phyloP scores from a whole-genome alignment of 2,888 invertebrate species.

The Acleris laterana region DNA sequence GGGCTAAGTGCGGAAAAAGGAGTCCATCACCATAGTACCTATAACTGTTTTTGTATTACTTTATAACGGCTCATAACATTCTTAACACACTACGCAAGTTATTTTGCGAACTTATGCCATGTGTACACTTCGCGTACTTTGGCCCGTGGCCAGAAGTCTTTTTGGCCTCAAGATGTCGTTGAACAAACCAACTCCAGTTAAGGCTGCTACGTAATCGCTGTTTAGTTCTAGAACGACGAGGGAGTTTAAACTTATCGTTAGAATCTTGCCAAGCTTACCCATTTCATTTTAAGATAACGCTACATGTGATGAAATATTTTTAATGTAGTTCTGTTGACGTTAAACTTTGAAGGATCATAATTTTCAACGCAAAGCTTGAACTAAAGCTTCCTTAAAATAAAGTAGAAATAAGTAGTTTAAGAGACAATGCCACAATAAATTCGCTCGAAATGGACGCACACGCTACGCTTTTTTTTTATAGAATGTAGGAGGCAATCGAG shows the following conservation, averaged over 20 bases:
- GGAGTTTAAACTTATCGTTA: conserved; percentile 17
- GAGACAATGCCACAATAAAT: no score
- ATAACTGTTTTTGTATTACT: no score
- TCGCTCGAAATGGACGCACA: no score
- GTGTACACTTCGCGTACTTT: conserved; percentile 65
- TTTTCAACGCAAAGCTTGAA: no score
- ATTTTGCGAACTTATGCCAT: conserved; percentile 45
- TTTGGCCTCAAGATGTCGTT: conserved; percentile 77
- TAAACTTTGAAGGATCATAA: no score
- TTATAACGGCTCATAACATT: not conserved
- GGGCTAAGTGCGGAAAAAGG: no score
- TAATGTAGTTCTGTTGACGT: no score
- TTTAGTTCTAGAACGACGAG: conserved; percentile 11
- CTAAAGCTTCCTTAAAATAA: no score
- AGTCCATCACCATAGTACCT: no score
- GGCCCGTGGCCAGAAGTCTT: conserved; percentile 77
- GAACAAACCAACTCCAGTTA: conserved; percentile 15
- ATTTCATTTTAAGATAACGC: conserved; percentile 10
- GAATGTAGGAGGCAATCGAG: no score
- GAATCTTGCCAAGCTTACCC: conserved; percentile 23
- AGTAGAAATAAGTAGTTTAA: no score
- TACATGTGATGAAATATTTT: not conserved
- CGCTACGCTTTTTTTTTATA: no score
- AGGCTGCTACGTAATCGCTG: not conserved
- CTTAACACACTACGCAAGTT: conserved; percentile 6